A percentile compares a stretch with the other conserved stretches of the same genome.
These are phyloP conservation scores for Lampris megalopsis DNA, from an alignment of 2,113 vertebrate species.

Conservation along the genomic window DNA sequence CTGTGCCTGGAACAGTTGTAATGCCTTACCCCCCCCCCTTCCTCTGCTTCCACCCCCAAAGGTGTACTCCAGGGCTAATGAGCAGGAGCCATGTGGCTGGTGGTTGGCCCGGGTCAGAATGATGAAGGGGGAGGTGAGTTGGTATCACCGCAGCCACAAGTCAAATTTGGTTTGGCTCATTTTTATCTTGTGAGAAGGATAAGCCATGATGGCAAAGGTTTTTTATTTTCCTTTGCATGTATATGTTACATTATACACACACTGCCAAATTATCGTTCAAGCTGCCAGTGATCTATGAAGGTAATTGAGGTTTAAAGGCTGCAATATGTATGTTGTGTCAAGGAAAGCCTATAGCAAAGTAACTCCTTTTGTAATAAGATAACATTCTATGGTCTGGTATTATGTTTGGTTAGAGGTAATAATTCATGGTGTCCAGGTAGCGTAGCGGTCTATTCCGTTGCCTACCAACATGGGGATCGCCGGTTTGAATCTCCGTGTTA, in stretches of 20 bases:
- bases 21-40: not conserved
- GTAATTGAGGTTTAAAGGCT: conserved; percentile 11
- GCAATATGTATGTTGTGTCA: conserved; percentile 1
- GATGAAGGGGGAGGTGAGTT: conserved; percentile 94
- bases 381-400: conserved; percentile 17
- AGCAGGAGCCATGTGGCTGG: conserved; percentile 94
- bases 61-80: conserved; percentile 93
- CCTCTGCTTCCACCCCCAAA: conserved; percentile 40
- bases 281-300: conserved; percentile 3
- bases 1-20: no score
- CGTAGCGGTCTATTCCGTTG: no score
- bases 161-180: no score
- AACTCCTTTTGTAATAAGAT: conserved; percentile 27
- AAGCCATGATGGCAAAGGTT: no score
- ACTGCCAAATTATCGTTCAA: not conserved
- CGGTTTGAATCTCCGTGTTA: no score
- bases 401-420: conserved; percentile 8
- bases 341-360: conserved; percentile 3
- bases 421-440: no score
- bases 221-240: no score
- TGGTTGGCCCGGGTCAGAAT: conserved; percentile 93
- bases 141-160: not conserved
- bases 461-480: no score
- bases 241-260: no score
- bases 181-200: no score